Percentiles rank a stretch among this genome's conserved stretches.
Evolutionary conservation across 2,113 vertebrate genomes (phyloP).

Genomic region (Bubalus kerabau): DNA sequence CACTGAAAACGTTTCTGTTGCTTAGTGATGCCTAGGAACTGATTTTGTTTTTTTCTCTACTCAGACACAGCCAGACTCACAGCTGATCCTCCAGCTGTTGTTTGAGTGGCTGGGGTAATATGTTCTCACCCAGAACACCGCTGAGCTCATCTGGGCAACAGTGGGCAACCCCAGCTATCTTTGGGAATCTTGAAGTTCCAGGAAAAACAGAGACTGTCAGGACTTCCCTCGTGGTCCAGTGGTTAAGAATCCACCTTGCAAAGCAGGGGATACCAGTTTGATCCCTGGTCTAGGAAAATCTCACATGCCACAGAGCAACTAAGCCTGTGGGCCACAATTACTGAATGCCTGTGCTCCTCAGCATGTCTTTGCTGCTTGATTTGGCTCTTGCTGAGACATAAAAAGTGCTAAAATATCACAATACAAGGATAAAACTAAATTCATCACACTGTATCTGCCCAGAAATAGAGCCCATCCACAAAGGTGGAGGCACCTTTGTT

Average conservation of each 20-base stretch:
- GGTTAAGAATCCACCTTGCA: neutral
- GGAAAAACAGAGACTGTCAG: neutral
- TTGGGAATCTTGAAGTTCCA: neutral
- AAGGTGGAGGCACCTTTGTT: neutral
- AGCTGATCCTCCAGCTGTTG: constrained; percentile 32
- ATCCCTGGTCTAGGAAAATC: neutral
- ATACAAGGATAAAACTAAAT: neutral
- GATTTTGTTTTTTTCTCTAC: constrained; percentile 19
- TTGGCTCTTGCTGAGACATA: neutral
- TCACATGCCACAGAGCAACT: neutral
- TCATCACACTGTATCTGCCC: neutral
- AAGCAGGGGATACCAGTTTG: neutral
- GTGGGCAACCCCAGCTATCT: neutral
- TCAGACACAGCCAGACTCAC: neutral
- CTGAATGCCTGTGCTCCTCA: neutral
- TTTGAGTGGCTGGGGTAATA: neutral
- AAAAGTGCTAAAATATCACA: neutral
- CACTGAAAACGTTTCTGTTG: neutral
- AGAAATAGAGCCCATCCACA: neutral
- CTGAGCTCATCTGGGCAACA: neutral
- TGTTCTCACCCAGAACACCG: neutral
- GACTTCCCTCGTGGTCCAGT: neutral
- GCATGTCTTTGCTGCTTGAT: neutral
- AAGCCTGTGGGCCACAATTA: neutral
- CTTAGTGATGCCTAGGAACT: neutral